Evolutionary conservation across 2,797 vertebrate genomes (phyloP), one percentile per base, ranked within the genome.

Genomic region (Muraenolepis orangiensis): DNA sequence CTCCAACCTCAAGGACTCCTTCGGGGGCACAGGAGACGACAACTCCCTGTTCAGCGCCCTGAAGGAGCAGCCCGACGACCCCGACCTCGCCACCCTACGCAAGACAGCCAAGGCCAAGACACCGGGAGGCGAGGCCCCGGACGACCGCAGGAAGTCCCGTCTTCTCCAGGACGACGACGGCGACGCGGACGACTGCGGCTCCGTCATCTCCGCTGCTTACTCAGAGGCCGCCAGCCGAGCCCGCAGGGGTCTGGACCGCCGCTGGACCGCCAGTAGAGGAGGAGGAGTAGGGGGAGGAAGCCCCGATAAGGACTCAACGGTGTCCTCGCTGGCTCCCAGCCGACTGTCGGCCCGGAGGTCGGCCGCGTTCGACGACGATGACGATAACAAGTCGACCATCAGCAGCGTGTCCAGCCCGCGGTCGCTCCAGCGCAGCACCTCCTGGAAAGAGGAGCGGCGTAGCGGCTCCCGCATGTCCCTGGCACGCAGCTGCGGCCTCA

Each of bases 1-100:
- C 13, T 93, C 93, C 18, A 91, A 94, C 83, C 90, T 96, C 70
- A 98, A 98, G 87, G 96, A 98, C 82, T 97, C 96, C 79, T 96
- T 97, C 29, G 96, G 96, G 1, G 97, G 97, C 28, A 87, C 79
- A 0, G 97, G 96, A 8, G 97, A 98, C 0, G 95, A 96, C 75
- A 95, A 90, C 80, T 96, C 94, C 0, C 92, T 99, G 74, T 96
- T 99, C 78, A 96, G 92, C 23, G 79, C 96, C 3, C 92, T 98
- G 12, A 94, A 95, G 42, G 95, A 98, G 85, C 91, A 95, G 72
- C 84, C 95, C 0, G 90, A 94, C 69, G 92, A 88, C 10, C 94
- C 94, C 0, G 95, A 97, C 82, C 94, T 94, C 20, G 80, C 94
- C 7, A 87, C 90, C 14, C 88, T 95, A 42, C 93, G 95, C 69